phyloP scores from a whole-genome alignment of 2,888 invertebrate species.

The Drosophila leonis region DNA sequence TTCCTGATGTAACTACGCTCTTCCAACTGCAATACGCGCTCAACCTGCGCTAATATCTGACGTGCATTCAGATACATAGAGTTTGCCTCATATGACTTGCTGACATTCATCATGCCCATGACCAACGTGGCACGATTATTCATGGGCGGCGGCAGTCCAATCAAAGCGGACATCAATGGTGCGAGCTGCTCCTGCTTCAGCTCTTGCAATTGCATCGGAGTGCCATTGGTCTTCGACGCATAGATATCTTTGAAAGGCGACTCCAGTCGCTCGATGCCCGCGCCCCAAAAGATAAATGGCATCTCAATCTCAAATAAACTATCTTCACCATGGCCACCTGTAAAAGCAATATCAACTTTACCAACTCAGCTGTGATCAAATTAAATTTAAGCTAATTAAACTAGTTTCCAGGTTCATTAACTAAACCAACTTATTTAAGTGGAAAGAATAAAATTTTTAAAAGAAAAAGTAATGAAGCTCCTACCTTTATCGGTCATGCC shows the following conservation, averaged over 20 bases:
- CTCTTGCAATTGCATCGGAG: slow-evolving; percentile 86
- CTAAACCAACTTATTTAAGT: no score
- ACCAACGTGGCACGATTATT: slow-evolving; percentile 88
- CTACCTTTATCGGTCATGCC: slow-evolving; percentile 99
- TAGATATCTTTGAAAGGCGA: slow-evolving; percentile 14
- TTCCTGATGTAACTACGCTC: slow-evolving; percentile 67
- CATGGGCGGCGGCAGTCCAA: slow-evolving; percentile 94
- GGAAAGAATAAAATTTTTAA: neutral
- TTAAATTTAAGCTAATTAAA: no score
- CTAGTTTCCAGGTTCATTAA: neutral
- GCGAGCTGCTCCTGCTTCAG: slow-evolving; percentile 96
- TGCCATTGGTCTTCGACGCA: slow-evolving; percentile 23
- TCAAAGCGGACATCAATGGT: slow-evolving; percentile 94
- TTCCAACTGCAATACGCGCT: slow-evolving; percentile 65
- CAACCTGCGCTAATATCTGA: slow-evolving; percentile 90
- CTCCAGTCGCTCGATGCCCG: slow-evolving; percentile 88
- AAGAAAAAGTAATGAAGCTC: neutral
- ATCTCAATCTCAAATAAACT: slow-evolving; percentile 94
- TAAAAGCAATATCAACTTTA: neutral
- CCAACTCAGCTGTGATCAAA: neutral
- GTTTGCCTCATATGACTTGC: slow-evolving; percentile 85
- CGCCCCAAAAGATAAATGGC: slow-evolving; percentile 97
- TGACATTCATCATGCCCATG: slow-evolving; percentile 66
- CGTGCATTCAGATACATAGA: slow-evolving; percentile 91
- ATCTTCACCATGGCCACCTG: slow-evolving; percentile 96